phyloP scores from a whole-genome alignment of 2,113 vertebrate species.

The Mesocricetus auratus region DNA sequence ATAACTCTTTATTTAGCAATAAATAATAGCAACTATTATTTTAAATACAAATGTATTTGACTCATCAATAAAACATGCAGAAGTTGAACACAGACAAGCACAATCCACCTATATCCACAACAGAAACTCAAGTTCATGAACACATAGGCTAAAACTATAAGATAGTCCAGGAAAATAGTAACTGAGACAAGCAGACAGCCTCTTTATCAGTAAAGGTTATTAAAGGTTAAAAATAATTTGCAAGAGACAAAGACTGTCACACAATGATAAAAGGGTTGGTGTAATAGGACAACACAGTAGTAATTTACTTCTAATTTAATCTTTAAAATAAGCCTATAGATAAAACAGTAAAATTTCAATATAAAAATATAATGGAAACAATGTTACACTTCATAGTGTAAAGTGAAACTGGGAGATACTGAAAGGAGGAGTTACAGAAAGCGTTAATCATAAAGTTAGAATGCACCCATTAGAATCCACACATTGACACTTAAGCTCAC shows the following conservation, averaged over 20 bases:
- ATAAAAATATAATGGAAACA: conserved; percentile 1
- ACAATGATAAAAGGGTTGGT: not conserved
- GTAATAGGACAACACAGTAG: not conserved
- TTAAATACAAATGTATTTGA: not conserved
- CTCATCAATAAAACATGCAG: not conserved
- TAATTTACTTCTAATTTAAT: conserved; percentile 39
- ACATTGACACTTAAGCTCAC: not conserved
- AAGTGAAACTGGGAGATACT: not conserved
- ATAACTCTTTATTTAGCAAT: not conserved
- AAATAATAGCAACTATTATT: not conserved
- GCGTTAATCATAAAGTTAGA: not conserved
- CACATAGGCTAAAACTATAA: not conserved
- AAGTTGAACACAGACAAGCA: not conserved
- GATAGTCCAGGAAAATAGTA: not conserved
- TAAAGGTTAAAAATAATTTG: not conserved
- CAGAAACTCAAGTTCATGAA: not conserved
- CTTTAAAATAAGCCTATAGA: not conserved
- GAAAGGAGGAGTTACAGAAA: not conserved
- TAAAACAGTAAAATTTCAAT: not conserved
- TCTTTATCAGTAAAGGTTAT: not conserved
- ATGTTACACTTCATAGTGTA: not conserved
- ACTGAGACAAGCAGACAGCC: not conserved
- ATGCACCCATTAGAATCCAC: not conserved
- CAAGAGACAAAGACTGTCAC: not conserved
- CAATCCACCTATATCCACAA: not conserved